Percentiles rank a stretch among this genome's conserved stretches.
phyloP scores from a whole-genome alignment of 2,113 vertebrate genomes.

The Heptranchias perlo region DNA sequence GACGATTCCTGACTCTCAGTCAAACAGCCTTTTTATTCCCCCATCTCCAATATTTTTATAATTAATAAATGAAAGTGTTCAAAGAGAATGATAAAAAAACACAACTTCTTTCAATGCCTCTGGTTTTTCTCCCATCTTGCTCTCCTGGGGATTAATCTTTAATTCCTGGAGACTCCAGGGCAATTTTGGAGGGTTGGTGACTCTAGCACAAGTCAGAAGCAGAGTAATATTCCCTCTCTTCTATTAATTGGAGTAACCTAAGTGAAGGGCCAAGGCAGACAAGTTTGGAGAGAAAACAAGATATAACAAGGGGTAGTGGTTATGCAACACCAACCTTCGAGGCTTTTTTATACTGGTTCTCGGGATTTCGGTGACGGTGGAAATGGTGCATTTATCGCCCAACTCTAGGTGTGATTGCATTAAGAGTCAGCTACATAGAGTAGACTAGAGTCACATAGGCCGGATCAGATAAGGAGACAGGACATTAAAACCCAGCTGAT shows the following conservation, averaged over 20 bases:
- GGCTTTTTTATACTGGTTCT: neutral
- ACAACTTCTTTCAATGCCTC: neutral
- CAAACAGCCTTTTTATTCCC: neutral
- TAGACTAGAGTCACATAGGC: neutral
- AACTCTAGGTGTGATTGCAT: neutral
- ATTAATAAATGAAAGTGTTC: neutral
- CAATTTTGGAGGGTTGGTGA: neutral
- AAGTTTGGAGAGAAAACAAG: neutral
- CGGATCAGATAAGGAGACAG: neutral
- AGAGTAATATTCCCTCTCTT: neutral
- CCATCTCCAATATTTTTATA: neutral
- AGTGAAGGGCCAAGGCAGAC: neutral
- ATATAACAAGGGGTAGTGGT: neutral
- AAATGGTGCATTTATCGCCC: neutral
- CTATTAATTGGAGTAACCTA: neutral
- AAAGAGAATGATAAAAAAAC: neutral
- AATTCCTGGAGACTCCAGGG: neutral
- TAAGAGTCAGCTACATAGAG: neutral
- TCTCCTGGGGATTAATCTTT: neutral
- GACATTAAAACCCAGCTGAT: neutral
- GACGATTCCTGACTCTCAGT: neutral
- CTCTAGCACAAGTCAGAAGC: neutral
- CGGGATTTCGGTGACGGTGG: neutral
- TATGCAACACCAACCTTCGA: neutral
- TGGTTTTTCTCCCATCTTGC: neutral